phyloP scores from a whole-genome alignment of 2,888 invertebrate genomes.

The Agonum fuliginosum region DNA sequence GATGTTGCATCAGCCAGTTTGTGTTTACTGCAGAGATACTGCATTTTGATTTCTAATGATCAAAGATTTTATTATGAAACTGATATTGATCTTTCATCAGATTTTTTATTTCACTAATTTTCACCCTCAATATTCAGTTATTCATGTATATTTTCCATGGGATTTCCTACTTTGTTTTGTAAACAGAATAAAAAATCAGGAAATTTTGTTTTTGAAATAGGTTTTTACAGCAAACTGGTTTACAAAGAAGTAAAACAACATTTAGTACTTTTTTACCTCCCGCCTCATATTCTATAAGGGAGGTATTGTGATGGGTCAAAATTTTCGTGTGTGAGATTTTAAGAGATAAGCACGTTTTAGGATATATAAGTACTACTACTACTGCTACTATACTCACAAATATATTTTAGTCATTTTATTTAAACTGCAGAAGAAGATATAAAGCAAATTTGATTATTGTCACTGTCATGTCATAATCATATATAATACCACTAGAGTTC shows the following conservation, averaged over 20 bases:
- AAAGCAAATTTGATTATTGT: no score
- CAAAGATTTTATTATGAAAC: conserved; percentile 10
- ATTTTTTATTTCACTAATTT: conserved; percentile 11
- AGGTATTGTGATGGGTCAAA: no score
- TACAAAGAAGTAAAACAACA: neutral
- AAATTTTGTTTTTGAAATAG: conserved; percentile 3
- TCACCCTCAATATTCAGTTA: conserved; percentile 14
- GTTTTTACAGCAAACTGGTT: neutral
- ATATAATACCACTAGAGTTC: no score
- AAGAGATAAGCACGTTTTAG: no score
- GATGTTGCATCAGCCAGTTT: conserved; percentile 64
- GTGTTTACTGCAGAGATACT: conserved; percentile 48
- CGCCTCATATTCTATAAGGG: no score
- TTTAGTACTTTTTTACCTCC: no score
- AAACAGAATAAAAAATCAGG: conserved; percentile 15
- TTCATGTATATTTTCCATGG: conserved; percentile 34
- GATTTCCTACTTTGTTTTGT: conserved; percentile 4
- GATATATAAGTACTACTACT: no score
- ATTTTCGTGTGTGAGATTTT: no score
- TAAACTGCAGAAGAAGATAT: no score
- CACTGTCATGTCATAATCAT: no score
- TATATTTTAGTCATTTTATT: no score
- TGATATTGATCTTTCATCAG: conserved; percentile 49
- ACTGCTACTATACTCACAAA: no score
- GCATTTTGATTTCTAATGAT: conserved; percentile 44